phyloP scores from a whole-genome alignment of 53 echinoderm and acorn worm genomes.

The Hippasteria phrygiana region DNA sequence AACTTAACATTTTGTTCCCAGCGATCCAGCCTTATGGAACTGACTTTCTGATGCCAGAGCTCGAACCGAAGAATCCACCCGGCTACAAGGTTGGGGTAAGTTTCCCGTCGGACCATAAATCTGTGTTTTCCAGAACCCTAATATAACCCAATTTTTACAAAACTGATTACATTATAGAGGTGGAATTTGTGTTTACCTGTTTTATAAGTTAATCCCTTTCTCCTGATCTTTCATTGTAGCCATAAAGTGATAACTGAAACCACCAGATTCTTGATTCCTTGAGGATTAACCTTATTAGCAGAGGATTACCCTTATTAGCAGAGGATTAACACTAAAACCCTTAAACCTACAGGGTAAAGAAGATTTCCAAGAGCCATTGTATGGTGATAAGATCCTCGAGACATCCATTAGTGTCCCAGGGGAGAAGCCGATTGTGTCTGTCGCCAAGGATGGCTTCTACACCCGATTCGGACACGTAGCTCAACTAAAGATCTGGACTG shows the following conservation, averaged over 20 bases:
- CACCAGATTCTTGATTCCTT: too few relatives aligned
- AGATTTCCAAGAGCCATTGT: not conserved
- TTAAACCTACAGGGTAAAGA: not conserved
- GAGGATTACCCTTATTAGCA: too few relatives aligned
- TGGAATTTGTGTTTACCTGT: too few relatives aligned
- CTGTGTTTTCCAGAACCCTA: not conserved
- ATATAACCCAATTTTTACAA: too few relatives aligned
- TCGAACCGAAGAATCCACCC: not conserved
- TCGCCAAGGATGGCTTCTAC: not conserved
- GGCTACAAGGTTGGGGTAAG: conserved; percentile 22
- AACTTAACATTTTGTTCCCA: not conserved
- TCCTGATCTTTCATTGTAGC: too few relatives aligned
- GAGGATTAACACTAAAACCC: not conserved
- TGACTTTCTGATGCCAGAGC: not conserved
- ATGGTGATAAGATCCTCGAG: not conserved
- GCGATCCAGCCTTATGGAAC: not conserved
- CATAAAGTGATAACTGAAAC: too few relatives aligned
- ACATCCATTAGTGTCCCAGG: not conserved
- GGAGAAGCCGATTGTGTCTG: not conserved
- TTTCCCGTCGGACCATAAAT: not conserved
- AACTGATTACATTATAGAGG: too few relatives aligned
- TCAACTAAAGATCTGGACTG: not conserved
- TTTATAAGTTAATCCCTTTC: too few relatives aligned
- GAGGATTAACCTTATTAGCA: too few relatives aligned
- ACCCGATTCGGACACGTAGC: not conserved